A percentile compares a stretch with the other conserved stretches of the same genome.
phyloP scores from a whole-genome alignment of 2,113 vertebrate species.

The Pomatorhinus ruficollis region DNA sequence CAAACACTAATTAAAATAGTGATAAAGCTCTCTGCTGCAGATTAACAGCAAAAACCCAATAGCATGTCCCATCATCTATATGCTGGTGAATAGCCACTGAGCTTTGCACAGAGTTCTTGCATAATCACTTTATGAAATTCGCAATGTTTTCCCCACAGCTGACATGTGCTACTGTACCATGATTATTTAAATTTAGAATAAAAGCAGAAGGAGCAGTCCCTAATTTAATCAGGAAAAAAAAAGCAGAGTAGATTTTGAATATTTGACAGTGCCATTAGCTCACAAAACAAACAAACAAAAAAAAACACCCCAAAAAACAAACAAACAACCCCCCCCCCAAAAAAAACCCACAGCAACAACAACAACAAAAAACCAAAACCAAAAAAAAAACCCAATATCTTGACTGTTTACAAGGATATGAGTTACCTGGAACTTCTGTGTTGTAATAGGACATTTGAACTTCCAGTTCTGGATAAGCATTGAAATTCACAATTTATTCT shows the following conservation, averaged over 20 bases:
- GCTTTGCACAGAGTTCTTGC: not conserved
- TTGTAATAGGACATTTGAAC: not conserved
- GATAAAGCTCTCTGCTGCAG: not conserved
- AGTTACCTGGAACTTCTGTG: not conserved
- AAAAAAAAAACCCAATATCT: not conserved
- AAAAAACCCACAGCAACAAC: too few species aligned
- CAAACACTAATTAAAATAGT: not conserved
- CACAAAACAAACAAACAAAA: not conserved
- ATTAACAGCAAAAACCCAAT: not conserved
- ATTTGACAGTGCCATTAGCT: not conserved
- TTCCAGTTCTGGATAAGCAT: not conserved
- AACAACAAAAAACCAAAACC: not conserved
- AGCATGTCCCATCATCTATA: not conserved
- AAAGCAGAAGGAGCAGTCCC: not conserved
- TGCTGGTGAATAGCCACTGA: not conserved
- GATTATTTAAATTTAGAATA: not conserved
- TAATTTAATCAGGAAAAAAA: not conserved
- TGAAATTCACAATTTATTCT: not conserved
- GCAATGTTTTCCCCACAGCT: not conserved
- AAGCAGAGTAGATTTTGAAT: not conserved
- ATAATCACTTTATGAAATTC: not conserved
- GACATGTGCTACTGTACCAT: not conserved
- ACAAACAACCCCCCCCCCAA: not conserved
- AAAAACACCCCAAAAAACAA: not conserved
- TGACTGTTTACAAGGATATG: not conserved